Conservation (phyloP, 2,888 invertebrate genomes). For the Eupithecia vulgata region DNA sequence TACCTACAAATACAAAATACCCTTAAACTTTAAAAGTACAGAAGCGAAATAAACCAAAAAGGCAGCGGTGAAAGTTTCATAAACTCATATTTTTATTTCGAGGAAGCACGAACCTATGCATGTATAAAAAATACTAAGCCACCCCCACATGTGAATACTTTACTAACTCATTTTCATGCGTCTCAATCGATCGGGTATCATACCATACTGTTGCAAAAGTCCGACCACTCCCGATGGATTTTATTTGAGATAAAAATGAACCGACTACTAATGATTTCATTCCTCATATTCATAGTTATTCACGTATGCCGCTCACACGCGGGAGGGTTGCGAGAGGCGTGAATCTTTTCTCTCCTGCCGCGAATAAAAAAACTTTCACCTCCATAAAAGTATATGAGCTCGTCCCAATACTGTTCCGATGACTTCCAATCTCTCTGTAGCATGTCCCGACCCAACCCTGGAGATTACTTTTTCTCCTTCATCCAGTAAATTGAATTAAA, state of each 20-base stretch:
- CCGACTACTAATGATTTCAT: constrained; percentile 67
- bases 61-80: constrained; percentile 14
- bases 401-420: constrained; percentile 81
- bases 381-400: constrained; percentile 82
- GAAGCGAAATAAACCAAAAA: neutral
- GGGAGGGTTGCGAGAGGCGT: constrained; percentile 61
- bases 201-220: constrained; percentile 51
- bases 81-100: constrained; percentile 23
- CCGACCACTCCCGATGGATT: constrained; percentile 53
- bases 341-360: constrained; percentile 78
- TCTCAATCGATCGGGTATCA: constrained; percentile 45
- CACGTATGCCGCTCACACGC: constrained; percentile 69
- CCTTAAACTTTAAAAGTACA: too few relatives aligned
- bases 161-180: constrained; percentile 45
- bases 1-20: too few relatives aligned
- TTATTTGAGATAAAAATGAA: constrained; percentile 60
- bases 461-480: constrained; percentile 81
- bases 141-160: constrained; percentile 38
- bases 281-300: constrained; percentile 66
- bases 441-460: constrained; percentile 79
- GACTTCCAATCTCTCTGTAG: constrained; percentile 81
- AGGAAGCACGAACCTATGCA: constrained; percentile 23
- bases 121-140: constrained; percentile 30
- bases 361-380: constrained; percentile 79
- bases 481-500: constrained; percentile 83